phyloP scores from a whole-genome alignment of 2,797 vertebrate species.

The Danio jaintianensis region DNA sequence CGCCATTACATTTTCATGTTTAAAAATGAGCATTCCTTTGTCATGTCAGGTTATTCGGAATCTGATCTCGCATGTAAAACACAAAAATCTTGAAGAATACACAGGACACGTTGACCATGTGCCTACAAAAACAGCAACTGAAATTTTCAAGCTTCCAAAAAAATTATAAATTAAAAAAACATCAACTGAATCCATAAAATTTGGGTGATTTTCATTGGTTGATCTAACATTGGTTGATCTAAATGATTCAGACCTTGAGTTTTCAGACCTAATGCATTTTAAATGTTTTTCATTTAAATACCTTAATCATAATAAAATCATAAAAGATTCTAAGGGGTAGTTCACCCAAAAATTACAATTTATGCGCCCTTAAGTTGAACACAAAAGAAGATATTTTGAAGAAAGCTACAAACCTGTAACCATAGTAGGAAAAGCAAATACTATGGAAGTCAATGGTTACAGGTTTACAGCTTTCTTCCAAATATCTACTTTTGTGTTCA shows the following conservation, averaged over 20 bases:
- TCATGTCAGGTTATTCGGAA: neutral
- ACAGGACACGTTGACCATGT: neutral
- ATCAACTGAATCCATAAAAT: neutral
- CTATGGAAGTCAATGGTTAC: too few species aligned
- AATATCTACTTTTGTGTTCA: too few species aligned
- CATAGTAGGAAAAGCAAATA: too few species aligned
- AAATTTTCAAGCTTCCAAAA: neutral
- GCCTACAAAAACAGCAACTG: neutral
- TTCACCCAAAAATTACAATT: too few species aligned
- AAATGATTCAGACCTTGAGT: neutral
- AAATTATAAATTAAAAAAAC: neutral
- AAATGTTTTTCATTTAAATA: neutral
- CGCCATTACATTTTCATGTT: conserved; percentile 32
- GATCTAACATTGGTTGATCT: neutral
- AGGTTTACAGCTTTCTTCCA: too few species aligned
- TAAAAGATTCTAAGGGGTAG: too few species aligned
- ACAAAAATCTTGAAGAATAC: neutral
- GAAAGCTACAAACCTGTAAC: too few species aligned
- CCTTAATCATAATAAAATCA: too few species aligned
- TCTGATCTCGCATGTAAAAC: neutral
- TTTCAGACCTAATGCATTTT: neutral
- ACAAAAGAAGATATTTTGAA: too few species aligned
- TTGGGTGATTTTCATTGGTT: neutral
- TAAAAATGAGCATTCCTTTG: neutral
- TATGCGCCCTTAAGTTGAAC: too few species aligned